phyloP scores from a whole-genome alignment of 2,113 vertebrate genomes.

The Oryzias curvinotus region DNA sequence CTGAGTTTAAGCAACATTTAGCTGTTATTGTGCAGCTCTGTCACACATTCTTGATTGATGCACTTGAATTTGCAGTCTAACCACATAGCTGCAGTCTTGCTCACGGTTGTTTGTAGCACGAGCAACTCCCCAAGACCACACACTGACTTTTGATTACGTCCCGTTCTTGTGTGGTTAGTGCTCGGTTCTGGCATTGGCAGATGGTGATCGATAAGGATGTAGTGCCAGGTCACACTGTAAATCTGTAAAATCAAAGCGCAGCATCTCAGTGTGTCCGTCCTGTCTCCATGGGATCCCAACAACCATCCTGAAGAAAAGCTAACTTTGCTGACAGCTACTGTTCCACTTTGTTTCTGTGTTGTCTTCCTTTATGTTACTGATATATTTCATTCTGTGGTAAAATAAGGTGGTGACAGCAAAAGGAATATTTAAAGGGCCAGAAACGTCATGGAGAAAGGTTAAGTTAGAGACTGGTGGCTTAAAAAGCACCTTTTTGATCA shows the following conservation, averaged over 20 bases:
- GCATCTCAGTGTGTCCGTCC: conserved; percentile 27
- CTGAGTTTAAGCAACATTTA: neutral
- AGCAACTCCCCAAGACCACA: conserved; percentile 18
- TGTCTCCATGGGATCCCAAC: neutral
- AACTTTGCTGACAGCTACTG: conserved; percentile 11
- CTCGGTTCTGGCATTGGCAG: conserved; percentile 5
- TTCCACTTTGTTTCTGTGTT: neutral
- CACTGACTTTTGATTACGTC: conserved; percentile 23
- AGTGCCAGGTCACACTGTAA: conserved; percentile 29
- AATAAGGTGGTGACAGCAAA: conserved; percentile 9
- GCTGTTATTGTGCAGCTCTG: neutral
- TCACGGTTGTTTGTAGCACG: conserved; percentile 2
- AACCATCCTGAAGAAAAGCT: conserved; percentile 4
- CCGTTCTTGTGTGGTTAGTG: conserved; percentile 14
- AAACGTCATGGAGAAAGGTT: conserved; percentile 39
- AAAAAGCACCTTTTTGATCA: no score
- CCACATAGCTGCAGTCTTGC: neutral
- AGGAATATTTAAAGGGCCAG: conserved; percentile 26
- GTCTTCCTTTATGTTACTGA: neutral
- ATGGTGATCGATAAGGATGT: conserved; percentile 35
- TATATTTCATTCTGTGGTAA: neutral
- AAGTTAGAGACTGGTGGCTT: no score
- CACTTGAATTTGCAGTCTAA: conserved; percentile 1
- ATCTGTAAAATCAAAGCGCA: conserved; percentile 49
- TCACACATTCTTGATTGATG: neutral